Base-by-base conservation (phyloP, 2,113 vertebrate species). In the Chloropsis cyanopogon region DNA sequence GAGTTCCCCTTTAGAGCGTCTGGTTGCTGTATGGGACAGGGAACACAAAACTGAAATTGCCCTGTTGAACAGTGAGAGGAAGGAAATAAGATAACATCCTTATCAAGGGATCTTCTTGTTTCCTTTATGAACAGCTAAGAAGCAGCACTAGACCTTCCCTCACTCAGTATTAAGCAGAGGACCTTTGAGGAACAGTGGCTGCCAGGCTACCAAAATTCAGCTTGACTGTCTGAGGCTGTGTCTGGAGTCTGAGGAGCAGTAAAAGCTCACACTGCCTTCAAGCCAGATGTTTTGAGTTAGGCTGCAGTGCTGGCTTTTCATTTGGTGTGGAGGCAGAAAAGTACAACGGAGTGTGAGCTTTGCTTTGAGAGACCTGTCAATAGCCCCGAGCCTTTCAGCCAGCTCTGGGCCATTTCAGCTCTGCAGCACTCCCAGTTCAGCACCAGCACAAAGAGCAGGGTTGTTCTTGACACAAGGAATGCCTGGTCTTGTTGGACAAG, bases 41-140 rank as follows among this genome's bases (percentile, higher is more conserved):
- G 88, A 86, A 29, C 37, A 59, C 53, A 56, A 28, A 70, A 61
- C 68, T 94, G 42, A 66, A 94, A 86, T 85, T 79, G 63, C 47
- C 42, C 66, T 46, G 33, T 47, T 68, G 68, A 61, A 44, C 75
- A 78, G 68, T 64, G 64, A 94, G 76, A 68, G 86, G 95, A 95
- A 97, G 95, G 82, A 93, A 97, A 90, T 82, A 80, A 83, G 93
- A 95, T 37, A 93, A 49, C 25, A 75, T 94, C 94, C 94, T 92
- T 88, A 90, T 93, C 93, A 68, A 64, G 68, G 59, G 21, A 94
- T 96, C 87, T 94, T 85, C 87, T 93, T 37, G 56, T 92, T 97
- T 96, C 85, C 82, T 90, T 93, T 71, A 93, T 90, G 88, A 93
- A 83, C 64, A 92, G 82, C 52, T 52, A 63, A 83, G 86, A 64